Conservation (phyloP, 2,797 vertebrate species). For the Anabas testudineus region DNA sequence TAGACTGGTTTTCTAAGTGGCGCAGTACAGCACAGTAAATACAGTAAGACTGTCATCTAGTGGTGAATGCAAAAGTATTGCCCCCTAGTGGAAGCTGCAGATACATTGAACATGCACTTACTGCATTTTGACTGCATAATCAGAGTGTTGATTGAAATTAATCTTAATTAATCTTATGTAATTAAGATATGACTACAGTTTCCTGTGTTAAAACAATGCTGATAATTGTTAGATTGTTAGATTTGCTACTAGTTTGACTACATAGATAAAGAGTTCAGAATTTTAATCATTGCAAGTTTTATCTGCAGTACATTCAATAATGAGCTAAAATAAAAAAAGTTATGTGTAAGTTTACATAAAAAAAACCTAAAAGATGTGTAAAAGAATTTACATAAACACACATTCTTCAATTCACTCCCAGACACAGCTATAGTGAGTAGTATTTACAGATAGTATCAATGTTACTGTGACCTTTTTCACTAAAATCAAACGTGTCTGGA, state of each 20-base stretch:
- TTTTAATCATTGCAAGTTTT: slow-evolving; percentile 20
- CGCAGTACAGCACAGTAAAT: slow-evolving; percentile 46
- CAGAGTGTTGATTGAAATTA: background rate
- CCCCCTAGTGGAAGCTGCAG: slow-evolving; percentile 10
- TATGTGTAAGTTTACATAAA: slow-evolving; percentile 48
- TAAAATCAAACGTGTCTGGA: slow-evolving; percentile 27
- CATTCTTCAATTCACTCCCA: slow-evolving; percentile 30
- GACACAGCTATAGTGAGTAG: slow-evolving; percentile 23
- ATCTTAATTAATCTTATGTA: slow-evolving; percentile 18
- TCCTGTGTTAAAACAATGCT: slow-evolving; percentile 18
- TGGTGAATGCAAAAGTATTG: slow-evolving; percentile 42
- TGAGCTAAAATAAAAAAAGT: background rate
- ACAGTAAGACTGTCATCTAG: slow-evolving; percentile 62
- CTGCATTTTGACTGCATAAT: slow-evolving; percentile 15
- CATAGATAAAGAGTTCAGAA: background rate
- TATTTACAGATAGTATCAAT: slow-evolving; percentile 12
- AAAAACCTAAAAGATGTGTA: slow-evolving; percentile 3
- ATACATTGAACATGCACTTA: slow-evolving; percentile 3
- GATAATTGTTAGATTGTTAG: slow-evolving; percentile 33
- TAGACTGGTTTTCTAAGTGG: slow-evolving; percentile 53
- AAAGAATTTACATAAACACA: slow-evolving; percentile 25
- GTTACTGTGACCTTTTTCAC: slow-evolving; percentile 31
- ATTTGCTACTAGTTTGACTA: slow-evolving; percentile 24
- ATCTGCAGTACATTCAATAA: slow-evolving; percentile 19
- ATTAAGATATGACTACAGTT: slow-evolving; percentile 5